Evolutionary conservation across 2,113 vertebrate genomes (phyloP).

Genomic region (Beaufortia kweichowensis): DNA sequence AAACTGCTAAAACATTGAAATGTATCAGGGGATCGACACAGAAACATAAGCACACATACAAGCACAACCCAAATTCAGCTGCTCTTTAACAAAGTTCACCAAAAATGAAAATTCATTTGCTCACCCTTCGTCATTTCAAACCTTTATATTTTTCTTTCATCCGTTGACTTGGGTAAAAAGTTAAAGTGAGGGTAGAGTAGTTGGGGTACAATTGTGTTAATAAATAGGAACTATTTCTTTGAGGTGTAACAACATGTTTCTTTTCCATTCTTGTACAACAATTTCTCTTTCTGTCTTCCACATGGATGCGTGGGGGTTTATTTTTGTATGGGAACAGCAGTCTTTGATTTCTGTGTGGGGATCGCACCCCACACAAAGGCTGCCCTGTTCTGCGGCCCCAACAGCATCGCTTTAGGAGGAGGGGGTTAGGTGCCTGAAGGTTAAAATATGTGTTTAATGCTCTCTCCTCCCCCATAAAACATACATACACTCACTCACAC

Average conservation of each 20-base stretch:
- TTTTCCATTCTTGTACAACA: conserved; percentile 24
- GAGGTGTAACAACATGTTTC: conserved; percentile 42
- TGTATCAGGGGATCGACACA: not conserved
- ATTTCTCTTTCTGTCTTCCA: conserved; percentile 55
- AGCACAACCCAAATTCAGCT: not conserved
- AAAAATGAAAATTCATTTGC: too few relatives aligned
- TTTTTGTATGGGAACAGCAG: conserved; percentile 75
- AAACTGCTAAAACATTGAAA: not conserved
- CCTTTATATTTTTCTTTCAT: too few relatives aligned
- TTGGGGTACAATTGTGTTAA: too few relatives aligned
- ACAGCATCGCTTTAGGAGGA: conserved; percentile 60
- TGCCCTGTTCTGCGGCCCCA: conserved; percentile 77
- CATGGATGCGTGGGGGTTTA: conserved; percentile 68
- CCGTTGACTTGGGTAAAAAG: too few relatives aligned
- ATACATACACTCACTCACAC: conserved; percentile 63
- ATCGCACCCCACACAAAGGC: conserved; percentile 75
- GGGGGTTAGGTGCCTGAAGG: conserved; percentile 58
- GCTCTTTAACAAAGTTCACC: not conserved
- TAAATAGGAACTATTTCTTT: conserved; percentile 12
- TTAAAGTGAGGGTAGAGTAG: too few relatives aligned
- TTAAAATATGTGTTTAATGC: conserved; percentile 70
- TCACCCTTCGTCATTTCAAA: too few relatives aligned
- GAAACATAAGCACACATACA: not conserved
- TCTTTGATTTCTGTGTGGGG: conserved; percentile 78
- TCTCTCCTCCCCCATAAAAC: conserved; percentile 51